phyloP scores from a whole-genome alignment of 2,797 vertebrate genomes.

The Cryptoblepharus egeriae region DNA sequence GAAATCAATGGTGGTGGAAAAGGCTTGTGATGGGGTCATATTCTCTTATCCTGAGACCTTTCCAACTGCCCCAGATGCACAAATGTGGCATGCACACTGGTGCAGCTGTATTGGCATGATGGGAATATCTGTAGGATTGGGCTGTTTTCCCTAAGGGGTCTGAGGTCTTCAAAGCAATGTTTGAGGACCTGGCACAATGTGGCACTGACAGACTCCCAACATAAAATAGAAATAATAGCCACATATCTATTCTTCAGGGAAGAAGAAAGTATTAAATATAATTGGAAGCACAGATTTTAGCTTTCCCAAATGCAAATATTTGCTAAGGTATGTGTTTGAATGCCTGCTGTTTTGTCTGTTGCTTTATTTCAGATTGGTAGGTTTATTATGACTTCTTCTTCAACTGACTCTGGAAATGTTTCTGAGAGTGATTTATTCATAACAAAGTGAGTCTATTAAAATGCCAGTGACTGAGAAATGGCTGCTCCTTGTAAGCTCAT shows the following conservation, averaged over 20 bases:
- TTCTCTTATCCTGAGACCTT: too few relatives aligned
- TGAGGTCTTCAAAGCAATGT: too few relatives aligned
- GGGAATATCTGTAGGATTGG: too few relatives aligned
- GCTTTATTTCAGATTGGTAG: not conserved
- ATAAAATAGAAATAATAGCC: constrained; percentile 4
- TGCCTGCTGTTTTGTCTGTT: not conserved
- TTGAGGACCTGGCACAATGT: too few relatives aligned
- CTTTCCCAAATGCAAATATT: constrained; percentile 37
- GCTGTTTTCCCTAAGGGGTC: too few relatives aligned
- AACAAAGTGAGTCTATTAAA: constrained; percentile 60
- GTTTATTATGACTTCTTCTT: constrained; percentile 35
- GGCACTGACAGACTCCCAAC: too few relatives aligned
- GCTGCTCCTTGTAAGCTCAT: constrained; percentile 53
- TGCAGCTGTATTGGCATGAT: too few relatives aligned
- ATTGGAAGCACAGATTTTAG: not conserved
- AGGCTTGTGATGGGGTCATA: too few relatives aligned
- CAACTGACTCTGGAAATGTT: constrained; percentile 17
- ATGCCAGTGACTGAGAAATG: constrained; percentile 62
- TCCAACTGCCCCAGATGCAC: too few relatives aligned
- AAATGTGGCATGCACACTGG: too few relatives aligned
- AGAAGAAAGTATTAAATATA: not conserved
- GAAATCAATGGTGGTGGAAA: too few relatives aligned
- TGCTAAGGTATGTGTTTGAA: not conserved
- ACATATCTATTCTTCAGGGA: too few relatives aligned
- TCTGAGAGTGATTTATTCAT: constrained; percentile 50